Evolutionary conservation across 2,113 vertebrate species (phyloP).

Genomic region (Heliornis fulica): DNA sequence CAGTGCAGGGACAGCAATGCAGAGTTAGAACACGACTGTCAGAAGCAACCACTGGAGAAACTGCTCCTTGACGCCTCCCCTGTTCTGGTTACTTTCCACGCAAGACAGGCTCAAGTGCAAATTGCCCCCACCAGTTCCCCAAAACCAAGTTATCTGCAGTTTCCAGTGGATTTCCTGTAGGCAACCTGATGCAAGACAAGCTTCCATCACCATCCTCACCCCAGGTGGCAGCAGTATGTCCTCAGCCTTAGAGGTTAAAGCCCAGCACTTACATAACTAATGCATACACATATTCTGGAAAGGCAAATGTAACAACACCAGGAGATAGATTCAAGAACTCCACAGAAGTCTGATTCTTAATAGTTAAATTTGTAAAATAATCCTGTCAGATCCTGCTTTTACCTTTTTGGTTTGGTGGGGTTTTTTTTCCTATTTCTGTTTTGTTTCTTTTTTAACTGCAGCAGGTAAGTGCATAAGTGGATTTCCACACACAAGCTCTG

Average conservation of each 20-base stretch:
- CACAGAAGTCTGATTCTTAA: neutral
- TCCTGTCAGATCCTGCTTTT: neutral
- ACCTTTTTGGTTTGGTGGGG: accelerated
- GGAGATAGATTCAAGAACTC: neutral
- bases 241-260: neutral
- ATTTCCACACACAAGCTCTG: neutral
- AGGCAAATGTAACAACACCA: neutral
- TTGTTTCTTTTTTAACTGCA: neutral
- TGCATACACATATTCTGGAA: neutral
- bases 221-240: neutral
- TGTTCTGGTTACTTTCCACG: neutral
- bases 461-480: neutral
- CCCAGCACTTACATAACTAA: neutral
- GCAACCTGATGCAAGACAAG: neutral
- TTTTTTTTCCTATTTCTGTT: no score
- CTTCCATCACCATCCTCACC: neutral
- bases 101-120: neutral
- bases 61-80: neutral
- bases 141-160: neutral
- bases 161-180: neutral
- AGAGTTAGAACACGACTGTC: neutral
- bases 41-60: neutral
- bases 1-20: neutral
- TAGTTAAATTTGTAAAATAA: neutral
- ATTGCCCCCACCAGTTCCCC: neutral